Evolutionary conservation across 1,140 invertebrate genomes (phyloP).

Genomic region (Hesperophylax magnus): DNA sequence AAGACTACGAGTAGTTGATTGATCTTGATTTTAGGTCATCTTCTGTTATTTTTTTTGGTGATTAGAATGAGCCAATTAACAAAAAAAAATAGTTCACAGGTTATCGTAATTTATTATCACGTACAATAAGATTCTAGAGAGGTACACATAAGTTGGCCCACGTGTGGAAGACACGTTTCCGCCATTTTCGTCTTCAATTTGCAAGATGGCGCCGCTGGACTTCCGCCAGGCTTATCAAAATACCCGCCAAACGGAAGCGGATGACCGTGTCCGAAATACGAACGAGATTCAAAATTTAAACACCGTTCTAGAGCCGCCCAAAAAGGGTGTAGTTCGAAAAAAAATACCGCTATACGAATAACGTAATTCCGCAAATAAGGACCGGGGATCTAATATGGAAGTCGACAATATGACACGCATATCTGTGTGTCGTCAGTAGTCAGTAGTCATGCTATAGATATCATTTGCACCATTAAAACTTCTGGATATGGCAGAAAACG

Average conservation of each 20-base stretch:
- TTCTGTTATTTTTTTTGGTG: no score
- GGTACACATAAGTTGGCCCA: no score
- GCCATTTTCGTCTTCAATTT: conserved; percentile 29
- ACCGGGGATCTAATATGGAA: background rate
- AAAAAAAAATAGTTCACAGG: no score
- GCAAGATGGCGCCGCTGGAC: conserved; percentile 25
- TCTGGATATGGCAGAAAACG: conserved; percentile 8
- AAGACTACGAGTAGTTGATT: no score
- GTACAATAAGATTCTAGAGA: no score
- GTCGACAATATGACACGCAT: background rate
- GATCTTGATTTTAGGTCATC: no score
- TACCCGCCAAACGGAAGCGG: conserved; percentile 33
- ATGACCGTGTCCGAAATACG: conserved; percentile 20
- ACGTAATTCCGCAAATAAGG: background rate
- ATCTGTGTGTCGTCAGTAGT: no score
- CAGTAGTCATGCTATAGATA: background rate
- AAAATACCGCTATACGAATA: conserved; percentile 6
- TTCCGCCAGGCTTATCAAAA: conserved; percentile 23
- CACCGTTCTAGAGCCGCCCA: background rate
- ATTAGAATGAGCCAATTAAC: no score
- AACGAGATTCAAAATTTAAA: conserved; percentile 13
- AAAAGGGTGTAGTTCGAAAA: background rate
- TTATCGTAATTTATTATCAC: no score
- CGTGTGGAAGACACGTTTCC: background rate
- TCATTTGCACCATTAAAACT: conserved; percentile 4